These are phyloP conservation scores for Cygnus atratus DNA, from an alignment of 2,113 vertebrate species.

Conservation along the genomic window DNA sequence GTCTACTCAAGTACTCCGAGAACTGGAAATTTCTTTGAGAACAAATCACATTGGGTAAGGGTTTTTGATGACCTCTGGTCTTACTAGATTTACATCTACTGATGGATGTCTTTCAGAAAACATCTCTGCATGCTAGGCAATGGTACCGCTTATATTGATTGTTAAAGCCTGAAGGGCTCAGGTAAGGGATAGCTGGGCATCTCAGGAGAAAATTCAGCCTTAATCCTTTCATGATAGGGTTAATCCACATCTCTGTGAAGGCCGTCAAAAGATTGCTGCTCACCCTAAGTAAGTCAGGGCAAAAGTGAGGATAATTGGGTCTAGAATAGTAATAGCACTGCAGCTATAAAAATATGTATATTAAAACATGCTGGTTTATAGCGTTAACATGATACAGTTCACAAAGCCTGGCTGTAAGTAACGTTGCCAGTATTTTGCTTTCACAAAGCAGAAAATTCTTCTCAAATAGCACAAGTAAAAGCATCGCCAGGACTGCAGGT, in stretches of 20 bases:
- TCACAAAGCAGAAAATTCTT: neutral
- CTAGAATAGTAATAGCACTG: neutral
- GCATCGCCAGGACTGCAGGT: rapidly evolving
- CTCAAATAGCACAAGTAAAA: neutral
- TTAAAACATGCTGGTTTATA: neutral
- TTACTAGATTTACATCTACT: neutral
- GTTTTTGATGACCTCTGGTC: neutral
- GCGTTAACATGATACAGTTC: neutral
- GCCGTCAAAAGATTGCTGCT: neutral
- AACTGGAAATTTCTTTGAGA: slow-evolving; percentile 98
- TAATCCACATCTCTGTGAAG: neutral
- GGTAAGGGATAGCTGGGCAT: neutral
- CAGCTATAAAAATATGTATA: neutral
- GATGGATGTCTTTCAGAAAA: neutral
- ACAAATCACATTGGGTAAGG: slow-evolving; percentile 98
- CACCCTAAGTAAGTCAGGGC: neutral
- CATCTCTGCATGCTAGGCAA: neutral
- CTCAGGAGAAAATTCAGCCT: neutral
- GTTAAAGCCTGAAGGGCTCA: neutral
- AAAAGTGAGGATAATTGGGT: neutral
- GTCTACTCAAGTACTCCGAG: slow-evolving; percentile 95
- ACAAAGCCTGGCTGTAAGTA: neutral
- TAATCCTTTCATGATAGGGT: neutral
- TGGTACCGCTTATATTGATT: neutral
- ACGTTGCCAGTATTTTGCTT: neutral